Conservation (phyloP, 2,888 invertebrate genomes). For the Athalia cordata region DNA sequence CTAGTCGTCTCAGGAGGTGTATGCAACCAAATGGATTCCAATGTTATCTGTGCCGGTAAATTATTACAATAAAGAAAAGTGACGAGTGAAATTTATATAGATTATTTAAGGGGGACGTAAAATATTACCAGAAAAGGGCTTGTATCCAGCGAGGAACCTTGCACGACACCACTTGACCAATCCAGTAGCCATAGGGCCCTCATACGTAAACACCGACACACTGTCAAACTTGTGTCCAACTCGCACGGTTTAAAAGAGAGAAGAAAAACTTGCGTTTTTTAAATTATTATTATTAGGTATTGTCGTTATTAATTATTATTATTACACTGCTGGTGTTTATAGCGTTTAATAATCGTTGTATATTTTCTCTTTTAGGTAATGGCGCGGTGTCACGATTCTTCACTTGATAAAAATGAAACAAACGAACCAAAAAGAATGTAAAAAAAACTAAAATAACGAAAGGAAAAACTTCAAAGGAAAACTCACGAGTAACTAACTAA, state of each 20-base stretch:
- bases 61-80: too few species aligned
- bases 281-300: conserved; percentile 7
- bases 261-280: conserved; percentile 3
- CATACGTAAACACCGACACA: conserved; percentile 65
- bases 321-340: conserved; percentile 43
- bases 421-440: background rate
- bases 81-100: too few species aligned
- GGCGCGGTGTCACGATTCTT: conserved; percentile 42
- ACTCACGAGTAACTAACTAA: conserved; percentile 23
- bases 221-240: conserved; percentile 46
- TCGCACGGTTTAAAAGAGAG: conserved; percentile 4
- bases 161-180: conserved; percentile 86
- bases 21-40: too few species aligned
- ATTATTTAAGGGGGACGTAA: background rate
- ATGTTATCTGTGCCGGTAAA: too few species aligned
- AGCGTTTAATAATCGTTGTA: conserved; percentile 43
- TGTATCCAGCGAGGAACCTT: conserved; percentile 84
- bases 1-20: too few species aligned
- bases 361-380: conserved; percentile 39
- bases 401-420: conserved; percentile 11
- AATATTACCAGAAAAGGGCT: conserved; percentile 82
- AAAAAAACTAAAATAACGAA: too few species aligned
- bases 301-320: conserved; percentile 39
- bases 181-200: conserved; percentile 83
- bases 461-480: conserved; percentile 41